These are phyloP conservation scores for Lucifuga dentata DNA, from an alignment of 2,113 vertebrate genomes.

Conservation along the genomic window DNA sequence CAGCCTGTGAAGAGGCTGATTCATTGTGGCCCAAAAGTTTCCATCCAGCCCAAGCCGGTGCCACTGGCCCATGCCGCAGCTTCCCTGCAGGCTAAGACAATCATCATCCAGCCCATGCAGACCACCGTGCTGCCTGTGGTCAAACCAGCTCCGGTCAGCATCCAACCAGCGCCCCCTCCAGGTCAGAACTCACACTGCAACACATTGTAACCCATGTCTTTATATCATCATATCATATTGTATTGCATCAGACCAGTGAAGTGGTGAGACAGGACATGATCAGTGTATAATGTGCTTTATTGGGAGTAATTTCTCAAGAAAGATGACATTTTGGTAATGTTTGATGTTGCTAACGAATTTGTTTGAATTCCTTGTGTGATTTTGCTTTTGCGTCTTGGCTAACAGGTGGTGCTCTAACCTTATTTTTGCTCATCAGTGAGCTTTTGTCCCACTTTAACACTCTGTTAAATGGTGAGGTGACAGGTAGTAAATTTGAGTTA, in stretches of 20 bases:
- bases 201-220: neutral
- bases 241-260: slow-evolving; percentile 1
- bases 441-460: neutral
- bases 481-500: neutral
- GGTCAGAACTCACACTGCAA: slow-evolving; percentile 78
- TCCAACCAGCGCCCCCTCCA: slow-evolving; percentile 88
- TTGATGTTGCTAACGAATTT: neutral
- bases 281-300: neutral
- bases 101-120: slow-evolving; percentile 93
- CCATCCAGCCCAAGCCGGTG: slow-evolving; percentile 90
- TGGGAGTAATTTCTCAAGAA: neutral
- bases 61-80: slow-evolving; percentile 83
- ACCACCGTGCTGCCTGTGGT: slow-evolving; percentile 83
- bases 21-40: slow-evolving; percentile 85
- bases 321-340: neutral
- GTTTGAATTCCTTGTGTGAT: neutral
- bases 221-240: neutral
- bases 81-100: slow-evolving; percentile 87
- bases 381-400: slow-evolving; percentile 19
- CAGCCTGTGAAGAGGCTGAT: slow-evolving; percentile 83
- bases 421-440: slow-evolving; percentile 11
- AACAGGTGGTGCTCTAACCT: slow-evolving; percentile 69
- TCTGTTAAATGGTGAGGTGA: neutral
- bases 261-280: neutral
- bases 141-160: slow-evolving; percentile 86